phyloP scores from a whole-genome alignment of 1,140 invertebrate genomes.

The Sminthurinus signatus region DNA sequence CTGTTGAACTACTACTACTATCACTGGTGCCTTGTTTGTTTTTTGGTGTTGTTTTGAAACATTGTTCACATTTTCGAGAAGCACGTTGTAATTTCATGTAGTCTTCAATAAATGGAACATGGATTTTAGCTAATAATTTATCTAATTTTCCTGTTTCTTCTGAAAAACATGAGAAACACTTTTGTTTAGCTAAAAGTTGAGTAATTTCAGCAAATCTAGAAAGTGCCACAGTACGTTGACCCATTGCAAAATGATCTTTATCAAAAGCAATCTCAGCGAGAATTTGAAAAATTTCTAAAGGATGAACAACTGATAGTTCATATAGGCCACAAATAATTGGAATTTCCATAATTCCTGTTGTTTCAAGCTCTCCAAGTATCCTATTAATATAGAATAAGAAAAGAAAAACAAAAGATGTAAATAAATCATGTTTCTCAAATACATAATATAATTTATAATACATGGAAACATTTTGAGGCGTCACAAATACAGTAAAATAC shows the following conservation, averaged over 20 bases:
- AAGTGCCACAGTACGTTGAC: slow-evolving; percentile 20
- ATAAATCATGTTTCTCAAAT: no score
- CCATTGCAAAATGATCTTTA: slow-evolving; percentile 21
- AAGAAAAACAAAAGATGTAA: no score
- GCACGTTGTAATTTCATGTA: neutral
- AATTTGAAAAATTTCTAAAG: slow-evolving; percentile 19
- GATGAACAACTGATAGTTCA: slow-evolving; percentile 19
- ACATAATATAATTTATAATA: no score
- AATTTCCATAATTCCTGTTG: slow-evolving; percentile 8
- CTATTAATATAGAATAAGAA: neutral
- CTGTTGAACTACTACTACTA: neutral
- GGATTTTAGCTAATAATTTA: neutral
- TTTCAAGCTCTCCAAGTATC: slow-evolving; percentile 23
- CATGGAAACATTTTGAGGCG: no score
- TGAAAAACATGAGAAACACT: slow-evolving; percentile 27
- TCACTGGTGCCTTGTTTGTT: no score
- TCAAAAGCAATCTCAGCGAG: slow-evolving; percentile 22
- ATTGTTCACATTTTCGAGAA: neutral
- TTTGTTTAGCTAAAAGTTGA: slow-evolving; percentile 25
- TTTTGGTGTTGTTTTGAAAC: neutral
- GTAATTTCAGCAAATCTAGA: slow-evolving; percentile 18
- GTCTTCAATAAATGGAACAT: slow-evolving; percentile 6
- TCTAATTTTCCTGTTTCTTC: neutral
- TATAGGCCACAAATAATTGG: slow-evolving; percentile 24
- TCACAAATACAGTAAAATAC: no score